Evolutionary conservation across 2,888 invertebrate genomes (phyloP).

Genomic region (Cactoblastis cactorum): DNA sequence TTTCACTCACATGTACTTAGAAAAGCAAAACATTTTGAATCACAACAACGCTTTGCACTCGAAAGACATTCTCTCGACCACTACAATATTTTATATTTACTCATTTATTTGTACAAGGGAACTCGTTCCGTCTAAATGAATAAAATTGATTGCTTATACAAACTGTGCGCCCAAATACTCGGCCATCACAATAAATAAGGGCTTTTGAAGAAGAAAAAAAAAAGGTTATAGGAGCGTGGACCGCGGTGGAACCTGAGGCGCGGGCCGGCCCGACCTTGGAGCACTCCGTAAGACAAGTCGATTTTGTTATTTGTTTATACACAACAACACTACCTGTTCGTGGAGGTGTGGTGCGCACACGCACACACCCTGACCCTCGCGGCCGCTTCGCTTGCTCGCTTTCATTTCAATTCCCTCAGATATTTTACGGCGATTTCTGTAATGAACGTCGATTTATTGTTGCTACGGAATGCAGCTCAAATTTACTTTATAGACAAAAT

Average conservation of each 20-base stretch:
- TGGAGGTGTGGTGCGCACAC: slow-evolving; percentile 38
- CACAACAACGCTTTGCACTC: slow-evolving; percentile 39
- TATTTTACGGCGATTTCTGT: slow-evolving; percentile 74
- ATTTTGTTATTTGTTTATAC: slow-evolving; percentile 79
- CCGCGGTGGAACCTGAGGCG: slow-evolving; percentile 39
- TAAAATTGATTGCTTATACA: slow-evolving; percentile 80
- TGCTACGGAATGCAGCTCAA: slow-evolving; percentile 56
- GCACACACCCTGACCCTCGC: slow-evolving; percentile 27
- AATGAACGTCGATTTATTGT: slow-evolving; percentile 73
- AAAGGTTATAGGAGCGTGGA: slow-evolving; percentile 53
- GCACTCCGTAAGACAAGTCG: slow-evolving; percentile 73
- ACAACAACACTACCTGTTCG: slow-evolving; percentile 75
- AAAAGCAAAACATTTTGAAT: slow-evolving; percentile 41
- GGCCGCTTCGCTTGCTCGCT: slow-evolving; percentile 32
- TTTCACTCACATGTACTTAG: slow-evolving; percentile 25
- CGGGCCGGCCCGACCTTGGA: slow-evolving; percentile 63
- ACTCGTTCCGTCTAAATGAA: slow-evolving; percentile 75
- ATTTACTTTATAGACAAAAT: slow-evolving; percentile 60
- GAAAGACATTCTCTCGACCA: slow-evolving; percentile 38
- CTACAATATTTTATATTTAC: slow-evolving; percentile 55
- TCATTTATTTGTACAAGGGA: slow-evolving; percentile 71
- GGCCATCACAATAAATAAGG: slow-evolving; percentile 76
- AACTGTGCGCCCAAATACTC: slow-evolving; percentile 78
- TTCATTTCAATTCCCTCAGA: slow-evolving; percentile 63
- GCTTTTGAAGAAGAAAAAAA: slow-evolving; percentile 61